phyloP scores from a whole-genome alignment of 1,140 invertebrate species.

The Phymastichus coffea region DNA sequence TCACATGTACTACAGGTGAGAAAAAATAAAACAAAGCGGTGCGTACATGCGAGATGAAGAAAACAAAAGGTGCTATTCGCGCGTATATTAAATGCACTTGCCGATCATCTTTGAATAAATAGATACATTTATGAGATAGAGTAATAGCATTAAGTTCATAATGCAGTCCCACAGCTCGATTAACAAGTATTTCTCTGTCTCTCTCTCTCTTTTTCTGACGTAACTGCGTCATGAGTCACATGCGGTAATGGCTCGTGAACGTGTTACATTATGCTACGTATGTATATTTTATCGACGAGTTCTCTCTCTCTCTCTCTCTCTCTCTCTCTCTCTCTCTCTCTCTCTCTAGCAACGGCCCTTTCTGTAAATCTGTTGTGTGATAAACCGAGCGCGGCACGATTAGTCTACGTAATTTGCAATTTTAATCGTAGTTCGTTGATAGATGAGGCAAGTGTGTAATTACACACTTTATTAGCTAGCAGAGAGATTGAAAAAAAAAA shows the following conservation, averaged over 20 bases:
- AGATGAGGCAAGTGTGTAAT: conserved; percentile 20
- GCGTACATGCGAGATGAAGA: too few species aligned
- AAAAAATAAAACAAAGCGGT: not conserved
- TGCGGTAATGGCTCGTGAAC: conserved; percentile 30
- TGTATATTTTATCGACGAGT: conserved; percentile 24
- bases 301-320: too few species aligned
- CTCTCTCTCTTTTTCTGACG: too few species aligned
- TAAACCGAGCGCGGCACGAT: not conserved
- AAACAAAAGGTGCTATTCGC: conserved; percentile 20
- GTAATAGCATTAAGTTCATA: conserved; percentile 38
- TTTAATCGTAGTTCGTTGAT: conserved; percentile 16
- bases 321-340: too few species aligned
- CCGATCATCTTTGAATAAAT: conserved; percentile 41
- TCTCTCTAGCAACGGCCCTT: too few species aligned
- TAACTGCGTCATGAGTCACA: conserved; percentile 39
- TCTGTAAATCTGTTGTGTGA: too few species aligned
- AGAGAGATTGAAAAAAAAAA: too few species aligned
- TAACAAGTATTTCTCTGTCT: conserved; percentile 36
- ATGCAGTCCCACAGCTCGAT: conserved; percentile 30
- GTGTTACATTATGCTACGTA: conserved; percentile 25
- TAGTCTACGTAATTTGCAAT: conserved; percentile 13
- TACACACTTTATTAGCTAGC: conserved; percentile 16
- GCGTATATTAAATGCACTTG: conserved; percentile 38
- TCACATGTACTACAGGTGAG: not conserved
- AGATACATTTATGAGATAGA: conserved; percentile 39